Base-by-base conservation (phyloP, 2,113 vertebrate species). In the Epinephelus cyanopodus region DNA sequence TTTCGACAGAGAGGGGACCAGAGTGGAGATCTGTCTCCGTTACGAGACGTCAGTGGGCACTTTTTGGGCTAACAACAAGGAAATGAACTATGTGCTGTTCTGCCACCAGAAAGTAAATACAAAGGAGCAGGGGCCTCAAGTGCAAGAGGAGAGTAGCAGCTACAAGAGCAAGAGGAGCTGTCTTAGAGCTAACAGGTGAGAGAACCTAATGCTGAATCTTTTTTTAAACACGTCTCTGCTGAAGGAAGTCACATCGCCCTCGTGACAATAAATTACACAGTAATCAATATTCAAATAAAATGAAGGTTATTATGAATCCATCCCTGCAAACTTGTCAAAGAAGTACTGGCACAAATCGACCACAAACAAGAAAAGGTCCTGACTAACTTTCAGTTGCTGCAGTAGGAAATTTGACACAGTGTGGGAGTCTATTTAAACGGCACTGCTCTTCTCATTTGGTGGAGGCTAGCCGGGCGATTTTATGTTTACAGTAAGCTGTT, bases 61-160 rank as follows among this genome's bases (percentile, higher is more conserved):
- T 37, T 99, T 98, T 92, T 99, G 98, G 98, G 97, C 96, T 84
- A 99, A 98, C 91, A 99, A 98, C 70, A 83, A 95, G 2, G 95
- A 95, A 15, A 92, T 93, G 90, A 99, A 99, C 95, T 99, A 98
- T 73, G 92, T 95, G 57, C 67, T 99, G 72, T 94, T 97, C 92
- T 99, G 96, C 90, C 95, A 96, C 87, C 96, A 96, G 94, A 98
- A 94, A 85, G 94, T 48, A 6, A 63, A 81, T 9, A 81, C 80
- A 47, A 94, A 92, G 83, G 66, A 88, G 52, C 73, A 92, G 83
- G 66, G 88, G 52, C 73, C 87, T 93, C 50, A 96, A 80, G 90
- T 91, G 91, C 80, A 96, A 92, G 93, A 98, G 94, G 92, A 98
- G 95, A 77, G 27, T 17, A 19, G 0, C 87, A 69, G 90, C 76